phyloP scores from a whole-genome alignment of 1,140 invertebrate genomes.

The Amphibalanus amphitrite region DNA sequence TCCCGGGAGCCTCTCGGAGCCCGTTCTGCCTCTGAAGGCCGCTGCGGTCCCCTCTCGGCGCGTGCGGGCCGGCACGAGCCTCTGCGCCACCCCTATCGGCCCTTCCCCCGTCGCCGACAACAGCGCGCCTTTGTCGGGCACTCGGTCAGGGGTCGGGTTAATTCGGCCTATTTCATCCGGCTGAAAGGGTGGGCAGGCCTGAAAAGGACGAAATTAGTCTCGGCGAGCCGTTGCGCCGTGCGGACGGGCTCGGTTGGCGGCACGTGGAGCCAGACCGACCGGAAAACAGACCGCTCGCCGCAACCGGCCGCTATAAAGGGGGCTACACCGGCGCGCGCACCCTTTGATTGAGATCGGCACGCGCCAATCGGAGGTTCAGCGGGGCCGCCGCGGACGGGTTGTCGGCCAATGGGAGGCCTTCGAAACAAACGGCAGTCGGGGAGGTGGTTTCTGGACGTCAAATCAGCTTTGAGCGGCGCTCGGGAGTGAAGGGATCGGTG shows the following conservation, averaged over 20 bases:
- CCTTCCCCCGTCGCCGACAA: not conserved
- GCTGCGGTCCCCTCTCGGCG: too few species aligned
- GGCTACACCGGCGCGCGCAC: not conserved
- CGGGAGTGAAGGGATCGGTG: too few species aligned
- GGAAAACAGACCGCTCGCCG: not conserved
- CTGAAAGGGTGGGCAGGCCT: not conserved
- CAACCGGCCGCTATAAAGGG: not conserved
- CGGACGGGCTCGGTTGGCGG: too few species aligned
- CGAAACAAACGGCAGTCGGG: too few species aligned
- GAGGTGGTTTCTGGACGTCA: too few species aligned
- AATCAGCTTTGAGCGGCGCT: too few species aligned
- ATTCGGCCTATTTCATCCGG: not conserved
- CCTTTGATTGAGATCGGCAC: not conserved
- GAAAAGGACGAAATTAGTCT: not conserved
- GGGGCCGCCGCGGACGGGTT: too few species aligned
- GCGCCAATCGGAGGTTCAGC: not conserved
- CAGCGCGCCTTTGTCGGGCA: not conserved
- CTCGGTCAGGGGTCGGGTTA: slow-evolving; percentile 1
- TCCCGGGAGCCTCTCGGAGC: too few species aligned
- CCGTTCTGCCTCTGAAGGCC: too few species aligned
- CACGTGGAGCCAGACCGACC: not conserved
- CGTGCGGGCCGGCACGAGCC: too few species aligned
- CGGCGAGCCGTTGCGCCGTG: not conserved
- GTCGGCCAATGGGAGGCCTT: not conserved
- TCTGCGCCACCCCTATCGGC: too few species aligned